A percentile compares a stretch with the other conserved stretches of the same genome.
Evolutionary conservation across 2,797 vertebrate genomes (phyloP).

Genomic region (Eulemur albifrons): DNA sequence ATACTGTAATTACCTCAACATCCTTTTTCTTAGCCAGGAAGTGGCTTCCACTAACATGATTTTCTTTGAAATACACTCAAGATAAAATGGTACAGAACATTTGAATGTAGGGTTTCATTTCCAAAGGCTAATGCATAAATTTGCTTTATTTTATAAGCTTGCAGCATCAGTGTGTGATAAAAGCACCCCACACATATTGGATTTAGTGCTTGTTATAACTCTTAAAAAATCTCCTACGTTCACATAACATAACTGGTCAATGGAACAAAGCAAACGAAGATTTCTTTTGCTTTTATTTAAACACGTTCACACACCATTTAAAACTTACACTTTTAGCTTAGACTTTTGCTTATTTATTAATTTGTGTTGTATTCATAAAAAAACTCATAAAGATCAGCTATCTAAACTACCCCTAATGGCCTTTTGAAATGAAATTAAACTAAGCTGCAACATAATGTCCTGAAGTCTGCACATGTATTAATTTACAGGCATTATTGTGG

Average conservation of each 20-base stretch:
- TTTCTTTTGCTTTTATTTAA: constrained; percentile 36
- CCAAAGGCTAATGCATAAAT: constrained; percentile 36
- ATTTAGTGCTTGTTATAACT: neutral
- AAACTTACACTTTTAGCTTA: neutral
- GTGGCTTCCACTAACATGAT: neutral
- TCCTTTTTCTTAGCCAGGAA: neutral
- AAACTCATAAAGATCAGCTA: constrained; percentile 19
- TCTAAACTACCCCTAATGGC: neutral
- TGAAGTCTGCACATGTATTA: neutral
- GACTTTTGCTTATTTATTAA: constrained; percentile 25
- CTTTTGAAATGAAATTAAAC: constrained; percentile 49
- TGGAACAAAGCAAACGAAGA: neutral
- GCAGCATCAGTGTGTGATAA: neutral
- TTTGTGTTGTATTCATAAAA: constrained; percentile 47
- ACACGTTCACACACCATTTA: neutral
- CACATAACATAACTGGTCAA: neutral
- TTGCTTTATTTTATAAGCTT: constrained; percentile 50
- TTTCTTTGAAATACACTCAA: constrained; percentile 4
- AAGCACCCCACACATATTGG: neutral
- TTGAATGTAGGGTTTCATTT: constrained; percentile 42
- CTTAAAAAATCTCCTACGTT: neutral
- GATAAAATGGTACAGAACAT: neutral
- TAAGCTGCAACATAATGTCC: neutral
- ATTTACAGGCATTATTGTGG: neutral
- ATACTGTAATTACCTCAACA: neutral